Conservation (phyloP, 2,888 invertebrate species). For the Oligia latruncula region DNA sequence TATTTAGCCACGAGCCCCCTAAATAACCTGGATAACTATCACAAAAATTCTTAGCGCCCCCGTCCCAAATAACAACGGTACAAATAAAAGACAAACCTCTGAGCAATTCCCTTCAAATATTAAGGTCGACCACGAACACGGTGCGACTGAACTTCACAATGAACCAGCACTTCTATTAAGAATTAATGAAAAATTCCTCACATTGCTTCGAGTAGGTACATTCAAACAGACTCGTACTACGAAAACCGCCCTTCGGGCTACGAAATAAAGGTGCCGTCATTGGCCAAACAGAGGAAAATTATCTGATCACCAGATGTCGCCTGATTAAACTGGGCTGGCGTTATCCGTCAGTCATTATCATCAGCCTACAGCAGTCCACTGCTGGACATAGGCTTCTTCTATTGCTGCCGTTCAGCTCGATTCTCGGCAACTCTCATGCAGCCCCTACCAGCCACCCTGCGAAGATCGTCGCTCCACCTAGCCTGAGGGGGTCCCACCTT, state of each 20-base stretch:
- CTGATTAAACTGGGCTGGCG: too few species aligned
- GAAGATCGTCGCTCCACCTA: too few species aligned
- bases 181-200: conserved; percentile 54
- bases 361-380: too few species aligned
- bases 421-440: too few species aligned
- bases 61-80: not conserved
- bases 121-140: not conserved
- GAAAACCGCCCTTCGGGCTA: not conserved
- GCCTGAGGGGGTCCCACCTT: too few species aligned
- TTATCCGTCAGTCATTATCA: too few species aligned
- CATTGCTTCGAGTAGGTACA: conserved; percentile 7
- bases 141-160: conserved; percentile 15
- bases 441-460: too few species aligned
- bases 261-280: not conserved
- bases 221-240: not conserved
- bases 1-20: too few species aligned
- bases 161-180: conserved; percentile 5
- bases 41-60: not conserved
- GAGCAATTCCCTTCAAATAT: conserved; percentile 12
- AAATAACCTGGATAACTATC: not conserved
- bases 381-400: too few species aligned
- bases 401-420: too few species aligned
- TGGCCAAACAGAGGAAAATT: too few species aligned
- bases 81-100: not conserved
- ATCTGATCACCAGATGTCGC: too few species aligned